Evolutionary conservation across 2,797 vertebrate species (phyloP), one percentile per base, ranked within the genome.

Genomic region (Sarcoramphus papa): DNA sequence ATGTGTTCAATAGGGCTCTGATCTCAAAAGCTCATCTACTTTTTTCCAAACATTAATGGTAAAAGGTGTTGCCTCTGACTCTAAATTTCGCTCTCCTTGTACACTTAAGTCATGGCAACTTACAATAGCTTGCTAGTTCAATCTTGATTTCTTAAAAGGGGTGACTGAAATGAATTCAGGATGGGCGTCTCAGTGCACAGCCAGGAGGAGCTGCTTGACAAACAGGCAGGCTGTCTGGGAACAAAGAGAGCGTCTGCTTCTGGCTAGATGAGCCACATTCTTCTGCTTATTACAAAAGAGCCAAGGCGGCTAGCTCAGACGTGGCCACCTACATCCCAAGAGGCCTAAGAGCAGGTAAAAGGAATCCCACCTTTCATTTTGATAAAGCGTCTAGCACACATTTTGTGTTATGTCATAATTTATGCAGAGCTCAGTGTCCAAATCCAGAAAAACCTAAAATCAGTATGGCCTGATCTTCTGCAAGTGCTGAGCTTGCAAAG

Each of bases 1-100:
- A 54, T 31, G 9, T 0, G 0, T 76, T 90, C 72, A 63, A 14
- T 0, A 28, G 45, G 7, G 7, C 6, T 75, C 50, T 57, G 24
- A 83, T 43, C 12, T 59, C 19, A 51, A 79, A 56, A 1, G 50
- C 13, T 57, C 15, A 27, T 28, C 23, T 76, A 14, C 7, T 7
- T 47, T 85, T 82, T 47, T 15, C 23, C 13, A 81, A 54, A 47
- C 0, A 14, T 54, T 50, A 62, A 31, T 20, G 19, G 18, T 24
- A 85, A 76, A 62, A 77, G 17, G 27, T 53, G 65, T 65, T 67
- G 31, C 35, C 35, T 88, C 45, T 15, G 21, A 64, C 75, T n/a
- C 47, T 15, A 81, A 57, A 56, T 90, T 74, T 78, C 11, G 1
- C 28, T 80, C 72, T 86, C 31, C 4, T 53, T 40, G 40, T 60